Base-by-base conservation (phyloP, 2,113 vertebrate species). In the Cyprinodon tularosa region DNA sequence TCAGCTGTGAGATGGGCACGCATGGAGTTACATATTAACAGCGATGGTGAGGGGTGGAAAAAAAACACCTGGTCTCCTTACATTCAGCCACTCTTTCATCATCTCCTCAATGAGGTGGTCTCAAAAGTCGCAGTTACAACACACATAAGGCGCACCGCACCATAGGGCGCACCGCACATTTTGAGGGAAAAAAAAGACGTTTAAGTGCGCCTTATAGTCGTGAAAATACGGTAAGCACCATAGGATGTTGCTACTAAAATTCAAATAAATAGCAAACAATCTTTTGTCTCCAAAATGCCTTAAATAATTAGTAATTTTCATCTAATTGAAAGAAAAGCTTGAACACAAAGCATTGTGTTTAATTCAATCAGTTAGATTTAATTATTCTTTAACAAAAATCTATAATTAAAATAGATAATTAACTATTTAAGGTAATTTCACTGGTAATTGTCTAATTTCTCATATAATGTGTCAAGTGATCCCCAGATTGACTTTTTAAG, bases 351-450 rank as follows among this genome's bases (percentile, higher is more conserved):
- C 62, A 78, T 74, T 11, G 12, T 66, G 74, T 73, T 78, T 84
- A 83, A 92, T 91, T 89, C 78, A 76, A 86, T 81, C 38, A 48
- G 79, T 86, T 74, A 81, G 72, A 90, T 90, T 90, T 89, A 90
- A 91, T 88, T 88, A 89, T 87, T 86, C 70, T 48, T 84, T 13
- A 38, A 62, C 63, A 71, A 45, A 71, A 74, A 89, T 44, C 62
- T 40, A 74, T 85, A 88, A 88, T 92, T 90, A 81, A 93, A 91
- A 83, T 53, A 74, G 65, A 85, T 90, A 91, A 93, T 91, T 88
- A 91, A 86, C 50, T 77, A 48, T 72, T 88, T 80, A 72, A 71
- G 71, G 71, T 70, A 66, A 76, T 78, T 86, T 84, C 82, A 78
- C 72, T 84, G 83, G 71, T 87, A 85, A 90, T 86, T 85, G 83